A percentile compares a stretch with the other conserved stretches of the same genome.
These are phyloP conservation scores for Heterochromis multidens DNA, from an alignment of 2,113 vertebrate species.

Conservation along the genomic window DNA sequence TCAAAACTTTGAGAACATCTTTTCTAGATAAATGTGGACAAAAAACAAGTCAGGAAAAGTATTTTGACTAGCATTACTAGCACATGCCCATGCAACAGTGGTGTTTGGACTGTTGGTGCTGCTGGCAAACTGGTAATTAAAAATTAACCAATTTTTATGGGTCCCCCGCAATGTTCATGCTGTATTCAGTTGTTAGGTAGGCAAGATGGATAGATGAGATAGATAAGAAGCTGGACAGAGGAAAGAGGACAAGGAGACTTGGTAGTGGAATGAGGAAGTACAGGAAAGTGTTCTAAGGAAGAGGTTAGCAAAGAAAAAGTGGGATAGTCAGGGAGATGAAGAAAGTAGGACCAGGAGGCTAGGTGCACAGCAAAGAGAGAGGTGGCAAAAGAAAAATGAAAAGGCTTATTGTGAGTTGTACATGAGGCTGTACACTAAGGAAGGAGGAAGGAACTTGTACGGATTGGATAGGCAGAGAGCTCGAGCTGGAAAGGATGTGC, in stretches of 20 bases:
- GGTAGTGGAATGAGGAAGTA: not conserved
- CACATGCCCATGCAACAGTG: not conserved
- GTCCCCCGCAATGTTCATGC: not conserved
- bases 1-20: not conserved
- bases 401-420: not conserved
- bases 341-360: too few species aligned
- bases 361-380: too few species aligned
- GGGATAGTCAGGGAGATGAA: rapidly evolving
- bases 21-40: not conserved
- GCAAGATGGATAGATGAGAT: not conserved
- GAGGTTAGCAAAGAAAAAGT: not conserved
- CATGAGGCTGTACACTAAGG: not conserved
- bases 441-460: rapidly evolving
- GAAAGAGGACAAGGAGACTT: not conserved
- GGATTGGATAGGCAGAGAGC: not conserved
- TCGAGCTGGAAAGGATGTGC: too few species aligned
- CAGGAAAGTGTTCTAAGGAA: not conserved
- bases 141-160: not conserved
- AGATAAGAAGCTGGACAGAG: not conserved
- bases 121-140: not conserved
- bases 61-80: not conserved
- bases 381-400: not conserved
- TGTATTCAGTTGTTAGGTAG: not conserved
- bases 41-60: not conserved
- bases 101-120: not conserved